Conservation (phyloP, 2,888 invertebrate species). For the Cerastis rubricosa region DNA sequence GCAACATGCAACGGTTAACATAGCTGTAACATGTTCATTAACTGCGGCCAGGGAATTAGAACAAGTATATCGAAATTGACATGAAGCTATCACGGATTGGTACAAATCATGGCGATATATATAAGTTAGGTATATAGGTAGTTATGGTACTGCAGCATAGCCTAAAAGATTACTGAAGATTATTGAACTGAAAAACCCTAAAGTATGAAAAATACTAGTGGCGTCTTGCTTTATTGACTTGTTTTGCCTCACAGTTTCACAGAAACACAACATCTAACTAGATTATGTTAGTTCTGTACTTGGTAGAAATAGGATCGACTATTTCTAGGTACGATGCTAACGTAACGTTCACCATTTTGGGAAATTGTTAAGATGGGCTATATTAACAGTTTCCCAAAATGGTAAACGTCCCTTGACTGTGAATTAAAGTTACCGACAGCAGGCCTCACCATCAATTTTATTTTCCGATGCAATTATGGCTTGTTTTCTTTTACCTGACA, state of each 20-base stretch:
- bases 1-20: conserved; percentile 42
- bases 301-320: background rate
- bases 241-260: background rate
- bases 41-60: conserved; percentile 51
- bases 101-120: conserved; percentile 1
- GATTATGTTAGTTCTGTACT: background rate
- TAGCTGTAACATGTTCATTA: conserved; percentile 46
- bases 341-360: background rate
- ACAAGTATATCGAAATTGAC: conserved; percentile 52
- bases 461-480: background rate
- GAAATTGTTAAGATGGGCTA: background rate
- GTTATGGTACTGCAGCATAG: background rate
- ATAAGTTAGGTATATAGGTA: conserved; percentile 3
- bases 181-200: background rate
- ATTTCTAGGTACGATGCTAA: background rate
- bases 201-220: background rate
- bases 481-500: background rate
- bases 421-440: background rate
- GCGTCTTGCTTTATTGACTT: background rate
- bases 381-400: too few relatives aligned
- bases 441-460: background rate
- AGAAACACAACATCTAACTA: background rate
- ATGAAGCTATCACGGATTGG: conserved; percentile 31
- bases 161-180: background rate
- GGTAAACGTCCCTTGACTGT: too few relatives aligned